These are phyloP conservation scores for Hartigia nigra DNA, from an alignment of 2,888 invertebrate species.

Conservation along the genomic window DNA sequence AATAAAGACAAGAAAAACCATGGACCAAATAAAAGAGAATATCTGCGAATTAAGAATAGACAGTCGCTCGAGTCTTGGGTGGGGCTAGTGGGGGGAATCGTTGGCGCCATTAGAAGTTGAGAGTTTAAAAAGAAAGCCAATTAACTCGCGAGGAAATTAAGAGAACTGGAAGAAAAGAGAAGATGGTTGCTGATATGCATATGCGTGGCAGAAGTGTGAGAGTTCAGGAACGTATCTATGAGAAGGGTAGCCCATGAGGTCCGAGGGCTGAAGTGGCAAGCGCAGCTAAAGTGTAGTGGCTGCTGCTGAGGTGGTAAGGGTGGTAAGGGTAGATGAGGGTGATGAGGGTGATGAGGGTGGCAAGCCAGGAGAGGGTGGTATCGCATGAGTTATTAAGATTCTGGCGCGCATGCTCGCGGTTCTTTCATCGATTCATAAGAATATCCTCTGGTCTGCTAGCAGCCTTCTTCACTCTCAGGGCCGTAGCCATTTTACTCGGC, in stretches of 20 bases:
- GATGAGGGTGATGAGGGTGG: slow-evolving; percentile 34
- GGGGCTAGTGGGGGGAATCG: not conserved
- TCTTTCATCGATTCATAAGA: slow-evolving; percentile 63
- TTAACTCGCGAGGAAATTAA: not conserved
- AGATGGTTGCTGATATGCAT: not conserved
- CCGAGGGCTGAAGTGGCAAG: not conserved
- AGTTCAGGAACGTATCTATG: slow-evolving; percentile 36
- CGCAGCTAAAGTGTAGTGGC: not conserved
- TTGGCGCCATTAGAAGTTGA: not conserved
- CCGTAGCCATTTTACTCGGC: slow-evolving; percentile 33
- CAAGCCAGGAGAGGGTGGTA: slow-evolving; percentile 33
- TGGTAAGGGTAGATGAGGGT: slow-evolving; percentile 16
- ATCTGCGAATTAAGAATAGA: not conserved
- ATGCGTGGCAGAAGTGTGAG: not conserved
- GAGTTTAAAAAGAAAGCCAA: not conserved
- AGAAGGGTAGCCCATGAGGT: slow-evolving; percentile 31
- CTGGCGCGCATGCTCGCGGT: slow-evolving; percentile 60
- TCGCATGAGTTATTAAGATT: slow-evolving; percentile 62
- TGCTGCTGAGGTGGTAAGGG: slow-evolving; percentile 12
- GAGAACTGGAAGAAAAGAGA: not conserved
- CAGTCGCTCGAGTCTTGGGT: not conserved
- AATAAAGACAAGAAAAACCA: not conserved
- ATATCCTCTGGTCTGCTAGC: slow-evolving; percentile 51
- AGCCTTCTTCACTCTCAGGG: slow-evolving; percentile 37
- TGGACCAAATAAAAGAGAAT: not conserved